These are phyloP conservation scores for Hyposoter dolosus DNA, from an alignment of 2,888 invertebrate species.

Conservation along the genomic window DNA sequence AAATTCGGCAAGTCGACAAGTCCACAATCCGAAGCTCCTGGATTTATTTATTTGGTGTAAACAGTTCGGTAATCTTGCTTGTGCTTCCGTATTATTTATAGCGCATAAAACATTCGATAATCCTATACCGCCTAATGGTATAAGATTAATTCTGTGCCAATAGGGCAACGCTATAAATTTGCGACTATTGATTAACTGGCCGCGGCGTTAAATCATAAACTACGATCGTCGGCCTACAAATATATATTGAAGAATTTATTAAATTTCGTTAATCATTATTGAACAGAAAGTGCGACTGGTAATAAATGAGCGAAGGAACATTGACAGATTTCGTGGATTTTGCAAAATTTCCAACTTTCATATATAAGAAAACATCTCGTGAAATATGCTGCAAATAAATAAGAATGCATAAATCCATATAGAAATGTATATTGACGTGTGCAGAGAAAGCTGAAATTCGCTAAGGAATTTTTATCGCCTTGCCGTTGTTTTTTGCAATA, in stretches of 20 bases:
- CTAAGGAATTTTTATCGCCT: slow-evolving; percentile 51
- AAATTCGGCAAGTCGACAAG: background rate
- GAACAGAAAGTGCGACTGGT: background rate
- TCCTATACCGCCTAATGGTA: slow-evolving; percentile 5
- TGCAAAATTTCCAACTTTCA: too few species aligned
- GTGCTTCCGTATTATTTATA: background rate
- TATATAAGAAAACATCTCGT: background rate
- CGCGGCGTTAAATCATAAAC: slow-evolving; percentile 8
- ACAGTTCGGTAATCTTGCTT: slow-evolving; percentile 11
- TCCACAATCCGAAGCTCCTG: background rate
- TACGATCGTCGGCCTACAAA: background rate
- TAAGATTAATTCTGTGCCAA: slow-evolving; percentile 8
- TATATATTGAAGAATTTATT: background rate
- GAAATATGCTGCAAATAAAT: background rate
- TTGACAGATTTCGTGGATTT: too few species aligned
- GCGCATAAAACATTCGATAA: slow-evolving; percentile 3
- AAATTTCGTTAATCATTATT: background rate
- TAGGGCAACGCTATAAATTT: slow-evolving; percentile 9
- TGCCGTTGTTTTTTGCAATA: slow-evolving; percentile 24
- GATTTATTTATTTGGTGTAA: slow-evolving; percentile 20
- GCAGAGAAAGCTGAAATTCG: slow-evolving; percentile 16
- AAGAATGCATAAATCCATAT: background rate
- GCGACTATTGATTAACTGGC: slow-evolving; percentile 7
- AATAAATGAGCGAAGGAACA: too few species aligned
- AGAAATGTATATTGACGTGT: background rate